Percentiles rank a stretch among this genome's conserved stretches.
phyloP scores from a whole-genome alignment of 1,140 invertebrate genomes.

The Neodiprion lecontei region DNA sequence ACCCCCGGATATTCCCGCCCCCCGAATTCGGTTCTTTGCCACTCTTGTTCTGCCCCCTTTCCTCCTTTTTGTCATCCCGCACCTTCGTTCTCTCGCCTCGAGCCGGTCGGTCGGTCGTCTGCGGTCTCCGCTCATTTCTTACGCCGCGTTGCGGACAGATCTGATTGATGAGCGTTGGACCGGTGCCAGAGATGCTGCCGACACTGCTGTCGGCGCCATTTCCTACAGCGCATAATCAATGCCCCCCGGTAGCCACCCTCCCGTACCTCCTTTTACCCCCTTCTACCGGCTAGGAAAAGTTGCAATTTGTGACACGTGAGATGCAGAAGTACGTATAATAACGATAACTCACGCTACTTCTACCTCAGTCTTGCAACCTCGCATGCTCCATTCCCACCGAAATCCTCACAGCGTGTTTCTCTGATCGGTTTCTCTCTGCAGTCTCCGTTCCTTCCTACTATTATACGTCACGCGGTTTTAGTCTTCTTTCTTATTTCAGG shows the following conservation, averaged over 20 bases:
- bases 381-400: too few relatives aligned
- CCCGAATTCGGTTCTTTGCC: not conserved
- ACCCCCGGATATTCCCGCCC: not conserved
- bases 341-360: too few relatives aligned
- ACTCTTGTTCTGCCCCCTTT: not conserved
- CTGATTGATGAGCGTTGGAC: conserved; percentile 6
- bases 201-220: conserved; percentile 1
- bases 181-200: conserved; percentile 4
- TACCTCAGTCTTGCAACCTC: not conserved
- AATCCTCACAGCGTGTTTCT: too few relatives aligned
- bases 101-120: not conserved
- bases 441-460: too few relatives aligned
- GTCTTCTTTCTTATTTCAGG: too few relatives aligned
- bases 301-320: conserved; percentile 2
- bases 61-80: not conserved
- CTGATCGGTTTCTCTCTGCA: too few relatives aligned
- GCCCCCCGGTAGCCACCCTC: not conserved
- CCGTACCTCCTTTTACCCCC: too few relatives aligned
- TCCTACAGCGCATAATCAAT: conserved; percentile 5
- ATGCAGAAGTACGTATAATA: not conserved
- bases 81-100: not conserved
- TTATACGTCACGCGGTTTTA: too few relatives aligned
- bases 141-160: not conserved
- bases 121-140: conserved; percentile 6
- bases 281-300: not conserved